A percentile compares a stretch with the other conserved stretches of the same genome.
These are phyloP conservation scores for Chlorocebus sabaeus DNA, from an alignment of 2,113 vertebrate genomes.

Conservation along the genomic window DNA sequence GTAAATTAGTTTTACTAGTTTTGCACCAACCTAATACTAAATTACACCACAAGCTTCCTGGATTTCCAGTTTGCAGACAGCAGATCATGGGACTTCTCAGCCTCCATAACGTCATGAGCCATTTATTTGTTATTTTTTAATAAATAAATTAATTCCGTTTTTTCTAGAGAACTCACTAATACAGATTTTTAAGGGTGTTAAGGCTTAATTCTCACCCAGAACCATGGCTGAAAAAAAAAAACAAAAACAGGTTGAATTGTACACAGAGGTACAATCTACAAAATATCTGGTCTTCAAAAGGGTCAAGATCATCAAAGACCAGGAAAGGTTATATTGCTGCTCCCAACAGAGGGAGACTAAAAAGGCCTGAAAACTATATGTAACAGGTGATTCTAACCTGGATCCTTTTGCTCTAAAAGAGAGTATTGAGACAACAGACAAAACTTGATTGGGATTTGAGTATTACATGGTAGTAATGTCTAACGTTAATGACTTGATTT, in stretches of 20 bases:
- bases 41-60: not conserved
- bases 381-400: not conserved
- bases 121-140: not conserved
- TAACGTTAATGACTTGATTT: not conserved
- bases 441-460: not conserved
- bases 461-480: not conserved
- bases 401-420: not conserved
- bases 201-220: not conserved
- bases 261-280: not conserved
- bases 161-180: not conserved
- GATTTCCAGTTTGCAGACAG: not conserved
- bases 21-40: not conserved
- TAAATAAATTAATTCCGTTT: not conserved
- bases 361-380: not conserved
- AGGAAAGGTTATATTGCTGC: not conserved
- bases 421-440: not conserved
- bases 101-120: not conserved
- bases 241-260: no score
- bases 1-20: no score
- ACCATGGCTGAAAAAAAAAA: not conserved
- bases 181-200: not conserved
- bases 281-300: not conserved
- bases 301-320: not conserved
- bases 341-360: not conserved
- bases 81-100: not conserved